Evolutionary conservation across 1,140 invertebrate genomes (phyloP), one percentile per base, ranked within the genome.

Genomic region (Nephila pilipes): DNA sequence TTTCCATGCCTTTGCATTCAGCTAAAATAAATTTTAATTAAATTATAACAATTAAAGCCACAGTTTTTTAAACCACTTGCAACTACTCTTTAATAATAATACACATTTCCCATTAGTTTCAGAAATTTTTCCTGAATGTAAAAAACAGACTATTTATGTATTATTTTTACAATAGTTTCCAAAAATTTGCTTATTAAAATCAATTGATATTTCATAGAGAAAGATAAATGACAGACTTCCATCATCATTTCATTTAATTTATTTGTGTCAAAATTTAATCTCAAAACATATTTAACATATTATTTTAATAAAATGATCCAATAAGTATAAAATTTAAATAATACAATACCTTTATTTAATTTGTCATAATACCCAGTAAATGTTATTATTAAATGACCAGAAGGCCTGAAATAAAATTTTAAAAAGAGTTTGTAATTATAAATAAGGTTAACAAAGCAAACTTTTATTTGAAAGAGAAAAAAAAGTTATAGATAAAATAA

Each of bases 291-390:
- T 46, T 18, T n/a, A n/a, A n/a, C 75, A 29, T 80, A 16, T 80
- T 18, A 80, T 8, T 46, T 46, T 16, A 16, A 80, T 12, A 22
- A 3, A 65, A 65, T 12, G 1, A 25, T 10, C n/a, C 0, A n/a
- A 65, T n/a, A 65, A 65, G 46, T 46, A 46, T 46, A 8, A 65
- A 65, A 60, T 4, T 60, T 18, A 8, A n/a, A 10, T 12, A 65
- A 29, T 29, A 65, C 63, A 65, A 65, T 95, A 97, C 96, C 95
- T 96, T 96, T 96, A 69, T 93, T 85, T 55, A 58, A 75, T 94
- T 97, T 97, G 95, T 98, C 97, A 94, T 97, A 97, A 95, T 97
- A 97, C 80, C 98, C 98, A 95, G 98, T 96, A 95, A 98, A 98
- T 57, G 97, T 97, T n/a, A 99, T 96, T 93, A 98, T 98, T 96